A percentile compares a stretch with the other conserved stretches of the same genome.
Conservation (phyloP, 2,113 vertebrate genomes). For the Gymnorhina tibicen region DNA sequence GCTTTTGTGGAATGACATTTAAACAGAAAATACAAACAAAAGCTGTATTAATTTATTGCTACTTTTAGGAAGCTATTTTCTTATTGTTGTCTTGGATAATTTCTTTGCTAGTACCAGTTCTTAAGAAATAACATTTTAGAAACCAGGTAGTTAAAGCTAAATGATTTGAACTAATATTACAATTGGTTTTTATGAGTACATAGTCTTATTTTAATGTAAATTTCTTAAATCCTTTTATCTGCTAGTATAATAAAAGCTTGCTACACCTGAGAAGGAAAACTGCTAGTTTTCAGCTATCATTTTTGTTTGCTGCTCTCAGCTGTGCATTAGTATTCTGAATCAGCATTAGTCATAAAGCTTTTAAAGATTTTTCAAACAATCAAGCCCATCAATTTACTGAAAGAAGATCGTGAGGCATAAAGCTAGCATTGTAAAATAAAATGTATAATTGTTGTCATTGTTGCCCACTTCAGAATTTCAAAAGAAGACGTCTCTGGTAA, state of each 20-base stretch:
- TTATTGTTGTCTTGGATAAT: neutral
- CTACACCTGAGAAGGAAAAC: neutral
- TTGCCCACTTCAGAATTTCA: neutral
- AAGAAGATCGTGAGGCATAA: neutral
- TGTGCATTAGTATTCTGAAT: neutral
- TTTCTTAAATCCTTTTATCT: neutral
- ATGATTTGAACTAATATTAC: neutral
- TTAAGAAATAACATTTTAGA: neutral
- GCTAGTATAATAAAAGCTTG: neutral
- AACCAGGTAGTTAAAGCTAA: neutral
- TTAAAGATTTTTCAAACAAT: neutral
- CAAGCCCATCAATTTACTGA: neutral
- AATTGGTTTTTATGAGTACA: neutral
- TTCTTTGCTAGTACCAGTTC: neutral
- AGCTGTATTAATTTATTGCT: neutral
- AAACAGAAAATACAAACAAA: neutral
- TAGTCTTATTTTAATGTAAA: neutral
- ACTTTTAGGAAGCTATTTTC: neutral
- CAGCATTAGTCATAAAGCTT: neutral
- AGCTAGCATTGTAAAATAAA: neutral
- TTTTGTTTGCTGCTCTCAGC: neutral
- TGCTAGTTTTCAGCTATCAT: neutral
- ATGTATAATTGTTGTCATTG: neutral
- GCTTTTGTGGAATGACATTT: neutral
- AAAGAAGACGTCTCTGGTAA: neutral